Base-by-base conservation (phyloP, 1,140 invertebrate genomes). In the Temnothorax longispinosus region DNA sequence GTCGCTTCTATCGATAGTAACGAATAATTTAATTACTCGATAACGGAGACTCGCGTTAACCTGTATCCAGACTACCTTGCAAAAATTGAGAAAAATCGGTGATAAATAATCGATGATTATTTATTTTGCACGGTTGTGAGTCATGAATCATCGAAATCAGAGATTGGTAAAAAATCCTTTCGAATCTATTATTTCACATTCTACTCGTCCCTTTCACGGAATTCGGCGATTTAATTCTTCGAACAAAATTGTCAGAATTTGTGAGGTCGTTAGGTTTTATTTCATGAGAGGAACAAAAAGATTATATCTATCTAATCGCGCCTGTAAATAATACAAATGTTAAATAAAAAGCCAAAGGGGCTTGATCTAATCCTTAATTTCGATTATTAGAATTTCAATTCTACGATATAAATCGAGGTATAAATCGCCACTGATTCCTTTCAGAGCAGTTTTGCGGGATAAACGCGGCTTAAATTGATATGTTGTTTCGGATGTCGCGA, bases 391-490 rank as follows among this genome's bases (percentile, higher is more conserved):
- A 47, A 44, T 56, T 18, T 71, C 10, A 18, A 80, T 27, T 65
- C n/a, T 50, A 67, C 60, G 4, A n/a, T n/a, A 85, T 47, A 38
- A 60, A 75, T 47, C 32, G 6, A 44, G 4, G 32, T n/a, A 85
- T 47, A 38, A 60, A 75, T 47, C 32, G 6, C n/a, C 38, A n/a
- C 8, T 6, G 21, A 62, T 52, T 76, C 1, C 41, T 78, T 44
- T 64, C 21, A 47, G 8, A 69, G n/a, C 56, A 67, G 35, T 21
- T 76, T 41, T 76, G 81, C 71, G 27, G 18, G 67, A 21, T n/a
- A 50, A 86, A 86, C 38, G 52, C 54, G 75, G 58, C 44, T 76
- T 67, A 35, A 64, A 80, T 65, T 72, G 54, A 41, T 81, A 72
- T 44, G 41, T 67, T 60, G 11, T 62, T 74, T 62, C 47, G 54